phyloP scores from a whole-genome alignment of 2,888 invertebrate species.

The Ephialtes manifestator region DNA sequence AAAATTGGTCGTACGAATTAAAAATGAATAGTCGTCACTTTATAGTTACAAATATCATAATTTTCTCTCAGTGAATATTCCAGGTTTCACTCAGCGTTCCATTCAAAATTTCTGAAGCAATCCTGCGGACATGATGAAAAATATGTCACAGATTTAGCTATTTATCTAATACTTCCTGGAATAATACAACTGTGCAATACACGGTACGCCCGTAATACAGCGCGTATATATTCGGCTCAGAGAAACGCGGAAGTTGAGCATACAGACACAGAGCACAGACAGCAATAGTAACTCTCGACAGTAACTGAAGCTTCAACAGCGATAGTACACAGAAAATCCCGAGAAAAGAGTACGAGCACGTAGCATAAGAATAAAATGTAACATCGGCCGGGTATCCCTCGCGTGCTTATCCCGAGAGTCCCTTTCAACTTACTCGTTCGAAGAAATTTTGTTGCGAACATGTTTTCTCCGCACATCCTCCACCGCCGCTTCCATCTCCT shows the following conservation, averaged over 20 bases:
- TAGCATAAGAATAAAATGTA: conserved; percentile 58
- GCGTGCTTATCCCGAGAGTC: conserved; percentile 54
- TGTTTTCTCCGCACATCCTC: conserved; percentile 14
- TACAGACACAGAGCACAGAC: conserved; percentile 6
- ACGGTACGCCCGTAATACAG: not conserved
- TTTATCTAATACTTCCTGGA: no score
- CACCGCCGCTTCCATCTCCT: not conserved
- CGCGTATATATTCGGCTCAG: not conserved
- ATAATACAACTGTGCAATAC: not conserved
- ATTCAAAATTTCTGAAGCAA: no score
- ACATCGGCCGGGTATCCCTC: conserved; percentile 40
- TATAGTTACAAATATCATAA: no score
- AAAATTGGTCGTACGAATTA: no score
- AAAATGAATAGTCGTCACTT: no score
- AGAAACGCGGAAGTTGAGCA: not conserved
- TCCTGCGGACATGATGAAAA: no score
- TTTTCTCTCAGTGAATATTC: no score
- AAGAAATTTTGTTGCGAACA: conserved; percentile 57
- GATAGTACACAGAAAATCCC: conserved; percentile 40
- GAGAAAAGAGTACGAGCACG: conserved; percentile 50
- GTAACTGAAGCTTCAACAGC: conserved; percentile 13
- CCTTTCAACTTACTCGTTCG: conserved; percentile 59
- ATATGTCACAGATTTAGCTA: no score
- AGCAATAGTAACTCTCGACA: not conserved
- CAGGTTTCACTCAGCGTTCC: no score